phyloP scores from a whole-genome alignment of 2,888 invertebrate genomes.

The Sipha maydis region DNA sequence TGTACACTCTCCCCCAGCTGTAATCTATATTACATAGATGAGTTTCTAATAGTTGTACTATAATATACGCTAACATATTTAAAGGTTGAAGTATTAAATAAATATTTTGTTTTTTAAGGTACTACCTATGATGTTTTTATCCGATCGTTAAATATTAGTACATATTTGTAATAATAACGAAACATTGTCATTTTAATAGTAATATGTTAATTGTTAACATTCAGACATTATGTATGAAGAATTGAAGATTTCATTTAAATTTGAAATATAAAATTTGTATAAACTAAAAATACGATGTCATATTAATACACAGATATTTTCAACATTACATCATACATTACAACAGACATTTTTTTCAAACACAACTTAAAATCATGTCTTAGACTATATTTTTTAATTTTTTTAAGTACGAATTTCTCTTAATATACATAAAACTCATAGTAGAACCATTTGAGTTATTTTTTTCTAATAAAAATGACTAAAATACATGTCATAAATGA shows the following conservation, averaged over 20 bases:
- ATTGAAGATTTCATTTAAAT: too few species aligned
- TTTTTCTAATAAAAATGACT: not conserved
- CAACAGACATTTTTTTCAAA: too few species aligned
- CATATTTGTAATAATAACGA: too few species aligned
- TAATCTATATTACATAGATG: not conserved
- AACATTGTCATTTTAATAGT: too few species aligned
- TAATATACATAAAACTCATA: not conserved
- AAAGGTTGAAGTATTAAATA: not conserved
- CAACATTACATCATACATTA: too few species aligned
- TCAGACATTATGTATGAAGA: too few species aligned
- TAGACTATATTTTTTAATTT: not conserved
- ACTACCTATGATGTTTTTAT: too few species aligned
- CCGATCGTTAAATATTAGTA: too few species aligned
- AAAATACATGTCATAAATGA: not conserved
- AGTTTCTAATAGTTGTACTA: conserved; percentile 21
- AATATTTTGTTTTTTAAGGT: not conserved
- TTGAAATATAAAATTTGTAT: too few species aligned
- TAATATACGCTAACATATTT: not conserved
- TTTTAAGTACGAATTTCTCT: not conserved
- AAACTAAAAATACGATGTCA: too few species aligned
- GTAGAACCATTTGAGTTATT: not conserved
- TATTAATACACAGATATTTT: too few species aligned
- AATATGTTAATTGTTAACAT: too few species aligned
- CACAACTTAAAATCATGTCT: not conserved
- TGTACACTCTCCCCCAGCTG: not conserved